These are phyloP conservation scores for Phrynocephalus forsythii DNA, from an alignment of 2,797 vertebrate species.

Conservation along the genomic window DNA sequence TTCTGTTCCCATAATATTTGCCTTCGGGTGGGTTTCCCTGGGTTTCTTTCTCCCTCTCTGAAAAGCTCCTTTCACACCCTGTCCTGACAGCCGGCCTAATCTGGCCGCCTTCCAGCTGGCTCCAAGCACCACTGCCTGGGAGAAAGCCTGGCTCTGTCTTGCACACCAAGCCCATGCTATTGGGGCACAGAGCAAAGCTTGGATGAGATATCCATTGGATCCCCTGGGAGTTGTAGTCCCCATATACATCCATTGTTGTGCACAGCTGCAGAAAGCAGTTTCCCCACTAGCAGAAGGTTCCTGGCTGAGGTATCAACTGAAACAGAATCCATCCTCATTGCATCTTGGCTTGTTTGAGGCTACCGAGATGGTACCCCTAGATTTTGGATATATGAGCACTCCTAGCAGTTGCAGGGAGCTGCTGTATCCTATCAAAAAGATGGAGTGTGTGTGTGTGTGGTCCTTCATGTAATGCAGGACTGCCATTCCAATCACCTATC, in stretches of 20 bases:
- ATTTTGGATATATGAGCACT: background rate
- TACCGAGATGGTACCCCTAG: background rate
- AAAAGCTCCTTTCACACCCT: conserved; percentile 40
- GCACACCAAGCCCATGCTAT: background rate
- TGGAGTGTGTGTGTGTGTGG: background rate
- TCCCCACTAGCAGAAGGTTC: background rate
- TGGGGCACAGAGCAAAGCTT: too few relatives aligned
- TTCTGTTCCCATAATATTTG: conserved; percentile 41
- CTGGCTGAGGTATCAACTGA: background rate
- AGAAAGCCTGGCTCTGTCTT: background rate
- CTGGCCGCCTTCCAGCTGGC: conserved; percentile 15
- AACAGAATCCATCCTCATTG: background rate
- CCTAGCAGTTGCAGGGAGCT: background rate
- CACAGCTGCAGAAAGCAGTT: background rate
- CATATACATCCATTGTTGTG: background rate
- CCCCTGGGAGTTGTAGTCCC: too few relatives aligned
- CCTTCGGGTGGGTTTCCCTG: conserved; percentile 14
- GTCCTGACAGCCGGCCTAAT: background rate
- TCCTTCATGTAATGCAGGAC: background rate
- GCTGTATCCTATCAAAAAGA: background rate
- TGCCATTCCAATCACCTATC: background rate
- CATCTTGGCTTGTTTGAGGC: too few relatives aligned
- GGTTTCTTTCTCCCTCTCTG: conserved; percentile 6
- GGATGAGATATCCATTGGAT: too few relatives aligned
- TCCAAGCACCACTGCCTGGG: background rate